These are phyloP conservation scores for Raja brachyura DNA, from an alignment of 2,113 vertebrate species.

Conservation along the genomic window DNA sequence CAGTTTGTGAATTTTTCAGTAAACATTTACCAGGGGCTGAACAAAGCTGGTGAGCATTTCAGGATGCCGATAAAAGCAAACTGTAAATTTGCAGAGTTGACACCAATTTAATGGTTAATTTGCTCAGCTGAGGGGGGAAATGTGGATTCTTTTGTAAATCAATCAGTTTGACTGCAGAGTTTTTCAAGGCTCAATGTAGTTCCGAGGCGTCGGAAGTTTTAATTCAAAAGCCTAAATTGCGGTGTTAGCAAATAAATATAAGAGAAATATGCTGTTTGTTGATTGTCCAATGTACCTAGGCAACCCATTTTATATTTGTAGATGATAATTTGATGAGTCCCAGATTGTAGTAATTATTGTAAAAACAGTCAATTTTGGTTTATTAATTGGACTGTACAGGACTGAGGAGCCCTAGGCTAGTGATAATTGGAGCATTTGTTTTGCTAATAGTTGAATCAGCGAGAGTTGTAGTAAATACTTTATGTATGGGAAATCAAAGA, in stretches of 20 bases:
- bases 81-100: not conserved
- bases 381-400: not conserved
- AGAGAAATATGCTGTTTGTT: not conserved
- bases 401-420: not conserved
- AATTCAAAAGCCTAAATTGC: not conserved
- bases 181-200: not conserved
- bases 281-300: not conserved
- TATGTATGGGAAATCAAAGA: not conserved
- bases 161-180: not conserved
- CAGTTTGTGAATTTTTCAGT: not conserved
- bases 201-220: not conserved
- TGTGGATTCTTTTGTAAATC: constrained; percentile 5
- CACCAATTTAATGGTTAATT: not conserved
- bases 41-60: not conserved
- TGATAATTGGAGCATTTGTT: not conserved
- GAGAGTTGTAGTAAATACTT: too few relatives aligned
- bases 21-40: not conserved
- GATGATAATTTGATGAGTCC: not conserved
- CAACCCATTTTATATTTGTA: not conserved
- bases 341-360: not conserved
- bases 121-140: not conserved
- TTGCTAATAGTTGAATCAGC: not conserved
- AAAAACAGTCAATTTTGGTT: not conserved
- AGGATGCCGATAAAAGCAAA: not conserved
- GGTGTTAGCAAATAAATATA: not conserved